Conservation (phyloP, 2,113 vertebrate species). For the Siniperca knerii region DNA sequence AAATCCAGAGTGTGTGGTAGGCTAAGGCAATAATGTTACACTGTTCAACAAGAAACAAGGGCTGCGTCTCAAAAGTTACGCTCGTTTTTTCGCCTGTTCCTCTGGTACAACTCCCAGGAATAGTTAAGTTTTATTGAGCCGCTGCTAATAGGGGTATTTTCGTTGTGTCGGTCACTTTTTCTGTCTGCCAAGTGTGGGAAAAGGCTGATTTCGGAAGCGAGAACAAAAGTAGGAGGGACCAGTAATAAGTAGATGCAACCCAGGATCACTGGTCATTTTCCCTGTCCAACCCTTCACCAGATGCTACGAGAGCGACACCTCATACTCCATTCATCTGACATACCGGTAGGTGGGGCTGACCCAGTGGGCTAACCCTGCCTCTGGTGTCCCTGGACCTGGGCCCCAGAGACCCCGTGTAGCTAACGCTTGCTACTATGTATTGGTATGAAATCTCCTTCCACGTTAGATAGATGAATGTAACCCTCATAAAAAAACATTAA, state of each 20-base stretch:
- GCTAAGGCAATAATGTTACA: no score
- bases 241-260: slow-evolving; percentile 51
- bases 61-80: background rate
- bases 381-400: slow-evolving; percentile 80
- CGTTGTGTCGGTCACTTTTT: slow-evolving; percentile 3
- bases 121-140: background rate
- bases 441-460: slow-evolving; percentile 62
- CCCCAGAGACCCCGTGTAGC: slow-evolving; percentile 83
- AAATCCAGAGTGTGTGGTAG: background rate
- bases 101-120: background rate
- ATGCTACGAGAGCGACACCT: slow-evolving; percentile 69
- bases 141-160: background rate
- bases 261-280: slow-evolving; percentile 62
- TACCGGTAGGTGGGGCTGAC: slow-evolving; percentile 81
- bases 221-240: slow-evolving; percentile 59
- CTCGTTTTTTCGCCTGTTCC: no score
- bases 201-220: slow-evolving; percentile 36
- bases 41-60: background rate
- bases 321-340: slow-evolving; percentile 77
- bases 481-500: slow-evolving; percentile 66
- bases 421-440: slow-evolving; percentile 71
- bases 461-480: slow-evolving; percentile 55
- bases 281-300: slow-evolving; percentile 69
- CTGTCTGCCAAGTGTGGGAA: slow-evolving; percentile 35
- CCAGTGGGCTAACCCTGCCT: slow-evolving; percentile 75